Percentiles rank a stretch among this genome's conserved stretches.
Evolutionary conservation across 2,113 vertebrate species (phyloP).

Genomic region (Notechis scutatus): DNA sequence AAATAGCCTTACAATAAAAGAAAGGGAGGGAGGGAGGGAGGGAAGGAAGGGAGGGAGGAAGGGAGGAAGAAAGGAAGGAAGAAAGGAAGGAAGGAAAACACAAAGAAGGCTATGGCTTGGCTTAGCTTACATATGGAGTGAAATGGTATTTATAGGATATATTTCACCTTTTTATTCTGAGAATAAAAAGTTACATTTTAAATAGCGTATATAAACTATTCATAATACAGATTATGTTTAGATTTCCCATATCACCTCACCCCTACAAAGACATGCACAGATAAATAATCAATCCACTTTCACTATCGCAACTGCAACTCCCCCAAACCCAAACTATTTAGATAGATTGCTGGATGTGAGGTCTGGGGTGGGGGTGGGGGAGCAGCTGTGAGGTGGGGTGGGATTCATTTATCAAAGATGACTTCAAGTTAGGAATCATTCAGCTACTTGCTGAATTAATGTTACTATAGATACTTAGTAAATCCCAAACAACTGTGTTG

Average conservation of each 20-base stretch:
- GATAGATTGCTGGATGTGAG: not conserved
- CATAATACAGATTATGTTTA: not conserved
- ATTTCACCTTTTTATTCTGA: not conserved
- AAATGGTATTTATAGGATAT: not conserved
- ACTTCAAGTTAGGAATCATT: not conserved
- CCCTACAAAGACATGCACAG: not conserved
- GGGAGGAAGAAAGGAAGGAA: not conserved
- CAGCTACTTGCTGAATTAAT: not conserved
- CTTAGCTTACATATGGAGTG: not conserved
- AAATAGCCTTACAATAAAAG: not conserved
- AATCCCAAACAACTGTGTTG: not conserved
- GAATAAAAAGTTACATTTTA: not conserved
- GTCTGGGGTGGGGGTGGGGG: not conserved
- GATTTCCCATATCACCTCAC: not conserved
- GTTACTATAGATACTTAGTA: not conserved
- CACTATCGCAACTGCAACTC: not conserved
- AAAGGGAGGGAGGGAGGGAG: not conserved
- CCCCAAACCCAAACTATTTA: not conserved
- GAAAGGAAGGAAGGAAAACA: not conserved
- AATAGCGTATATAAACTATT: not conserved
- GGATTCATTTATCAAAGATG: not conserved
- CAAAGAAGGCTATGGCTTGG: not conserved
- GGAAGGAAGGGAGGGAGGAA: not conserved
- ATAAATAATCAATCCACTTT: not conserved
- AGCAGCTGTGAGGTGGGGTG: not conserved